These are phyloP conservation scores for Acrocyrtus sp. DNA, from an alignment of 2,888 invertebrate genomes.

Conservation along the genomic window DNA sequence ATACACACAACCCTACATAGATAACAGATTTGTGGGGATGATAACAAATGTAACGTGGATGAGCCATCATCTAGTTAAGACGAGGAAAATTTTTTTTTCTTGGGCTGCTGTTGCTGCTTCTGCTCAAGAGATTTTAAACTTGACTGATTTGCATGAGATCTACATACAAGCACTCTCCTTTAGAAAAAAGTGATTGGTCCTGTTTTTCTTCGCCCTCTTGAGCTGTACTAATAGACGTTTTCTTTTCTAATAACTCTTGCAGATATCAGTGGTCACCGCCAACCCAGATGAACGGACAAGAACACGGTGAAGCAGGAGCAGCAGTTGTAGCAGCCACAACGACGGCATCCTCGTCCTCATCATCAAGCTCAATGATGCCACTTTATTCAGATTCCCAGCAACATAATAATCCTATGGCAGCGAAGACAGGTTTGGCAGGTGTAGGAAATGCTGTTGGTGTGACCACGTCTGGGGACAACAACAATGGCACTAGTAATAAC, in stretches of 20 bases:
- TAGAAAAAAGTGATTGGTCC: constrained; percentile 24
- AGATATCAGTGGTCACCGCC: constrained; percentile 61
- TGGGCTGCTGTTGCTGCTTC: too few species aligned
- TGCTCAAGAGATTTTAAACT: too few species aligned
- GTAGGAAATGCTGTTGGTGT: constrained; percentile 46
- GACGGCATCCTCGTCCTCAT: constrained; percentile 24
- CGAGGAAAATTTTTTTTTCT: too few species aligned
- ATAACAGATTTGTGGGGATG: constrained; percentile 7
- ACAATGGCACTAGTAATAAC: constrained; percentile 44
- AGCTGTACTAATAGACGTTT: too few species aligned
- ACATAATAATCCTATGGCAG: constrained; percentile 18
- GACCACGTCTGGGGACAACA: constrained; percentile 39
- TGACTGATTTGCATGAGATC: constrained; percentile 38
- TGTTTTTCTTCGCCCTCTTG: constrained; percentile 29
- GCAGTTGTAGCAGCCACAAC: constrained; percentile 40
- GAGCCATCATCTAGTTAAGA: constrained; percentile 37
- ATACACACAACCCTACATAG: too few species aligned
- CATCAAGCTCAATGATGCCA: constrained; percentile 49
- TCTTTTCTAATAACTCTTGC: constrained; percentile 6
- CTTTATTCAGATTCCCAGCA: constrained; percentile 55
- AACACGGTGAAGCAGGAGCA: constrained; percentile 58
- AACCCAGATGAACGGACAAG: constrained; percentile 65
- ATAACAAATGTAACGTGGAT: too few species aligned
- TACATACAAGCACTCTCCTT: constrained; percentile 7
- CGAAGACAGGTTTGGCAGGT: constrained; percentile 57